Percentiles rank a stretch among this genome's conserved stretches.
Conservation (phyloP, 2,113 vertebrate genomes). For the Monarcha castaneiventris region DNA sequence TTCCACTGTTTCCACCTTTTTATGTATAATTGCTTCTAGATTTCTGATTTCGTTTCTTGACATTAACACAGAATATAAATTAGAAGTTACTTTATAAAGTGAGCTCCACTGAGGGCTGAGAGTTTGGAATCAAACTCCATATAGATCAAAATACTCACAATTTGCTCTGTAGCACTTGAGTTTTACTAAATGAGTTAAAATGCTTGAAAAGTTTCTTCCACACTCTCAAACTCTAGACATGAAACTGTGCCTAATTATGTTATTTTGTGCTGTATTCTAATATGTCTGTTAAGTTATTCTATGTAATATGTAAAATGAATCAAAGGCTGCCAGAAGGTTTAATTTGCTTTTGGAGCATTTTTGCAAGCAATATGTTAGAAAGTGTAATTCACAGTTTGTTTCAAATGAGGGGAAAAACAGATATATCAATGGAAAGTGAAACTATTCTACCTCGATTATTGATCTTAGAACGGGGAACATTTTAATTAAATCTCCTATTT, state of each 20-base stretch:
- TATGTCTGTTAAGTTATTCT: background rate
- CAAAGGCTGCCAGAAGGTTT: slow-evolving; percentile 13
- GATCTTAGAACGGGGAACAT: background rate
- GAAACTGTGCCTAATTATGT: background rate
- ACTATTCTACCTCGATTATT: background rate
- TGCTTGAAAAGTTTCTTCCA: background rate
- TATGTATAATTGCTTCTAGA: background rate
- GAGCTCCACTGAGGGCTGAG: background rate
- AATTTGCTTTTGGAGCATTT: slow-evolving; percentile 38
- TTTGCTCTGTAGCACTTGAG: background rate
- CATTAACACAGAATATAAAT: slow-evolving; percentile 25
- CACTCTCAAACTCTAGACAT: background rate
- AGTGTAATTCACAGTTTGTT: slow-evolving; percentile 8
- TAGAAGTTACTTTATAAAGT: background rate
- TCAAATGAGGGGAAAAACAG: background rate
- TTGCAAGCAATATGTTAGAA: slow-evolving; percentile 5
- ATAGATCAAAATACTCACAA: background rate
- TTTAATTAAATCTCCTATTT: slow-evolving; percentile 32
- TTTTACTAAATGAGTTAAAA: background rate
- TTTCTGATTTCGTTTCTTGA: slow-evolving; percentile 28
- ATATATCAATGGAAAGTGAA: background rate
- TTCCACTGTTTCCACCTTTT: background rate
- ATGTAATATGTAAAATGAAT: background rate
- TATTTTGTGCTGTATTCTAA: background rate
- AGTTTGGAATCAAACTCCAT: background rate